These are phyloP conservation scores for Achroia grisella DNA, from an alignment of 1,140 invertebrate species.

Conservation along the genomic window DNA sequence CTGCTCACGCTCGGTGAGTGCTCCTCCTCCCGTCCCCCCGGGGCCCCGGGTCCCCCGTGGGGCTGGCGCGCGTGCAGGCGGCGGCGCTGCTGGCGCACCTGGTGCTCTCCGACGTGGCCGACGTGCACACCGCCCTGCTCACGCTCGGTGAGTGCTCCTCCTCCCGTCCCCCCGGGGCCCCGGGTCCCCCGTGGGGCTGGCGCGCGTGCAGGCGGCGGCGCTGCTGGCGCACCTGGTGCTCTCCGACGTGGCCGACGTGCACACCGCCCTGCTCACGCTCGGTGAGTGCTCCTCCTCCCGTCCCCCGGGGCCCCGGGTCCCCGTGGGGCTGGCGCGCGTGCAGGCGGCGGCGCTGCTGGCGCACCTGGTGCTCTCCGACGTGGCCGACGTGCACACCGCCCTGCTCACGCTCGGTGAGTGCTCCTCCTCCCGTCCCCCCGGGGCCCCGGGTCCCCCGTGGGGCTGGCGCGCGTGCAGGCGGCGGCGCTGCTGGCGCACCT, in stretches of 20 bases:
- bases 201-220: too few relatives aligned
- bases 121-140: not conserved
- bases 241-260: not conserved
- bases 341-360: not conserved
- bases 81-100: not conserved
- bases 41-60: too few relatives aligned
- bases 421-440: not conserved
- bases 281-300: not conserved
- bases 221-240: not conserved
- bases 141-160: not conserved
- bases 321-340: not conserved
- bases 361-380: not conserved
- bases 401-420: not conserved
- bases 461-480: too few relatives aligned
- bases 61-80: too few relatives aligned
- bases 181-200: too few relatives aligned
- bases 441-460: too few relatives aligned
- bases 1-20: not conserved
- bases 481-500: not conserved
- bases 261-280: not conserved
- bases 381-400: not conserved
- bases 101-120: not conserved
- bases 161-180: too few relatives aligned
- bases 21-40: not conserved
- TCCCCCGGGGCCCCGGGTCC: not conserved